Percentiles rank a stretch among this genome's conserved stretches.
phyloP scores from a whole-genome alignment of 2,888 invertebrate genomes.

The Lepidocyrtinus sp. region DNA sequence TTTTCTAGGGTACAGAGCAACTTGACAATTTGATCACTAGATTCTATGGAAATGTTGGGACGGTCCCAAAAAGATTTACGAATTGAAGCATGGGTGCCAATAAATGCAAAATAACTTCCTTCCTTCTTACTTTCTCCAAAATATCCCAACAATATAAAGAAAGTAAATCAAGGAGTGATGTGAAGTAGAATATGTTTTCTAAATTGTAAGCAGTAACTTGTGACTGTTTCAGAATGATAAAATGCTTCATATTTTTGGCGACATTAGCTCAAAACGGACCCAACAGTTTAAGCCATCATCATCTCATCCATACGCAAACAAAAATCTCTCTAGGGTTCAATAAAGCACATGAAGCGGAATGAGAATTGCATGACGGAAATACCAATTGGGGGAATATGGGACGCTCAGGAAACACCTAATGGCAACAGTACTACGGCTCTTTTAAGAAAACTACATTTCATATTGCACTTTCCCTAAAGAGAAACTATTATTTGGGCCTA shows the following conservation, averaged over 20 bases:
- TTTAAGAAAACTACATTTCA: neutral
- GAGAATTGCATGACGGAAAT: neutral
- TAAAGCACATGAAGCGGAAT: too few species aligned
- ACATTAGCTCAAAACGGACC: slow-evolving; percentile 9
- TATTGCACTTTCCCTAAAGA: neutral
- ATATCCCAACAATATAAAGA: neutral
- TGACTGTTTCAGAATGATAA: slow-evolving; percentile 5
- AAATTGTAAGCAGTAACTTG: neutral
- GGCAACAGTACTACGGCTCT: neutral
- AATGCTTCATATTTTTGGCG: neutral
- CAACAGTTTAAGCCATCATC: neutral
- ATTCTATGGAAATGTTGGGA: too few species aligned
- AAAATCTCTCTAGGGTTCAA: neutral
- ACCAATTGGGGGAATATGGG: neutral
- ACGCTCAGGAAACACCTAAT: too few species aligned
- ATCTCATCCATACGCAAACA: slow-evolving; percentile 11
- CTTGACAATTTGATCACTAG: too few species aligned
- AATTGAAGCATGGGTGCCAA: slow-evolving; percentile 5
- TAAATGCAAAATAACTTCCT: slow-evolving; percentile 17
- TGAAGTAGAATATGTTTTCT: neutral
- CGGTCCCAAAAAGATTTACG: neutral
- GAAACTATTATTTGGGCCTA: neutral
- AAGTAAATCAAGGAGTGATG: slow-evolving; percentile 8
- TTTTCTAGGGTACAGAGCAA: too few species aligned
- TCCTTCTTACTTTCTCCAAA: neutral